Evolutionary conservation across 2,888 invertebrate species (phyloP).

Genomic region (Netelia inedita): DNA sequence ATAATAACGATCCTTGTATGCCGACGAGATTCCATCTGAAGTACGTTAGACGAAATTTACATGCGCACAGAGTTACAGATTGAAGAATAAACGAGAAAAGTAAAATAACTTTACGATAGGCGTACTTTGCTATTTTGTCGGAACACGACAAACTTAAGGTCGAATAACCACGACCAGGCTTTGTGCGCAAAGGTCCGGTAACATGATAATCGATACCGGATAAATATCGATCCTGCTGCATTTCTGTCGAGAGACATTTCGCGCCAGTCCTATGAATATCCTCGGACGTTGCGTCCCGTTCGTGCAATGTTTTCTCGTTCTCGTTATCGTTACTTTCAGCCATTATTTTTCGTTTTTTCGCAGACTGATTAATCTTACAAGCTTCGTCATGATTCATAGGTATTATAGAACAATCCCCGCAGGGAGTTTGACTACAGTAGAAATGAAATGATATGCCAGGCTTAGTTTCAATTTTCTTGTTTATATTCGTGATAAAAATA

Average conservation of each 20-base stretch:
- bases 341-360: conserved; percentile 56
- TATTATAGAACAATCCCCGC: conserved; percentile 97
- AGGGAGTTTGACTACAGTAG: conserved; percentile 95
- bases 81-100: conserved; percentile 4
- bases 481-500: conserved; percentile 82
- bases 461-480: conserved; percentile 86
- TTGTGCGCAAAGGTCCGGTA: conserved; percentile 91
- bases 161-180: conserved; percentile 96
- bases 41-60: conserved; percentile 10
- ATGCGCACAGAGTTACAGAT: conserved; percentile 3
- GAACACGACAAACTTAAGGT: conserved; percentile 97
- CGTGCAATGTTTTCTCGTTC: conserved; percentile 10
- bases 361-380: conserved; percentile 31
- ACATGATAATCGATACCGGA: conserved; percentile 89
- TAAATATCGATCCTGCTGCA: conserved; percentile 87
- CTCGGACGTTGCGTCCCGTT: background rate
- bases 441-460: conserved; percentile 91
- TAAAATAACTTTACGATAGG: conserved; percentile 15
- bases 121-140: conserved; percentile 92
- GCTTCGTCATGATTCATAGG: conserved; percentile 85
- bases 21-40: conserved; percentile 94
- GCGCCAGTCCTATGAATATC: conserved; percentile 94
- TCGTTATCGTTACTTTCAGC: conserved; percentile 73
- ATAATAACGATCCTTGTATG: conserved; percentile 93
- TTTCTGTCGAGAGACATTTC: conserved; percentile 89